Base-by-base conservation (phyloP, 2,797 vertebrate genomes). In the Gymnocypris eckloni region DNA sequence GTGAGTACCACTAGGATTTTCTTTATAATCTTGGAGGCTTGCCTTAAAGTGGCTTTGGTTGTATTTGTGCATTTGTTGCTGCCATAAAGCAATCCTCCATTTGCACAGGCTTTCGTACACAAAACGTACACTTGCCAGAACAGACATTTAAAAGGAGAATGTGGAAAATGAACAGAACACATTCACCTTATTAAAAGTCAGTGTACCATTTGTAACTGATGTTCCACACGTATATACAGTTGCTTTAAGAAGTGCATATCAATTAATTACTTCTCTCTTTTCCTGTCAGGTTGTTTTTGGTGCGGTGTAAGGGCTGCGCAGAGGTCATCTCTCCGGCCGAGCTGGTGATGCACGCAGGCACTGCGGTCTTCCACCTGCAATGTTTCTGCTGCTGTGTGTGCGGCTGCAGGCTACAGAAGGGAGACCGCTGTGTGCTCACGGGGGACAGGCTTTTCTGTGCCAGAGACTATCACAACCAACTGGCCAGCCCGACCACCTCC, bases 341-440 rank as follows among this genome's bases (percentile, higher is more conserved):
- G 92, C 96, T 99, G 90, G 97, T 99, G 89, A 98, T 99, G 97
- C 95, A 95, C 0, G 97, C 95, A 2, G 97, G 97, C 89, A 94
- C 96, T 89, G 94, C 95, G 0, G 97, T 98, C 88, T 99, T 98
- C 94, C 98, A 99, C 95, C 95, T 98, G 94, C 95, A 87, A 91
- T 99, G 98, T 95, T 99, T 99, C 95, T 96, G 96, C 95, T 98
- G 98, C 94, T 97, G 97, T 0, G 96, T 97, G 88, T 99, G 98
- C 2, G 96, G 97, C 92, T 94, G 97, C 89, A 95, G 93, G 88
- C 96, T 99, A 88, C 97, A 97, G 95, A 99, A 97, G 71, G 98
- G 98, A 0, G 98, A 99, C 10, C 95, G 94, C 92, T 99, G 98
- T 72, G 95, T 99, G 90, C 95, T 99, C 91, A 96, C 96, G 92